Percentiles rank a stretch among this genome's conserved stretches.
phyloP scores from a whole-genome alignment of 2,113 vertebrate species.

The Ceratotherium simum region DNA sequence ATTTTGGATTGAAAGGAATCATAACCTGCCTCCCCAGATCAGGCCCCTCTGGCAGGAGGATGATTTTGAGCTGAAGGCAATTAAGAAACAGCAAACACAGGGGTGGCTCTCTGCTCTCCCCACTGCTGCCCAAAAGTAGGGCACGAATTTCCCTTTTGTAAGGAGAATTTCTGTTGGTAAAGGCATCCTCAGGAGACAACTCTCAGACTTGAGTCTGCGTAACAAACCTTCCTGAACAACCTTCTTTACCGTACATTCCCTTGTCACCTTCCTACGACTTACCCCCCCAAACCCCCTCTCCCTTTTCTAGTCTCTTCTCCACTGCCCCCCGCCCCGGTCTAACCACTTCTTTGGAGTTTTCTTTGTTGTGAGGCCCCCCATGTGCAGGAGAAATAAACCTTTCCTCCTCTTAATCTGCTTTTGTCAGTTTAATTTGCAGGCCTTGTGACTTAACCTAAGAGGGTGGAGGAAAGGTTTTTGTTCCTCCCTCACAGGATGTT shows the following conservation, averaged over 20 bases:
- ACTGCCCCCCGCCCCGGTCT: not conserved
- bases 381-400: not conserved
- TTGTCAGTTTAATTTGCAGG: not conserved
- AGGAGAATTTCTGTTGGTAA: not conserved
- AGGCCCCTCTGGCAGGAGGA: too few species aligned
- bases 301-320: not conserved
- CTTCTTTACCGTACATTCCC: fast-evolving
- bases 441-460: not conserved
- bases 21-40: too few species aligned
- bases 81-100: not conserved
- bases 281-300: not conserved
- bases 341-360: not conserved
- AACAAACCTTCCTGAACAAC: not conserved
- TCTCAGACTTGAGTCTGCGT: not conserved
- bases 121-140: not conserved
- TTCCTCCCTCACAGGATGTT: not conserved
- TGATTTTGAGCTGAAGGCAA: too few species aligned
- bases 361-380: not conserved
- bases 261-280: not conserved
- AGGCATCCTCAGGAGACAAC: not conserved
- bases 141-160: not conserved
- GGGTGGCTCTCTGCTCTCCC: too few species aligned
- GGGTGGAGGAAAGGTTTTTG: not conserved
- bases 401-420: not conserved
- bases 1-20: not conserved